phyloP scores from a whole-genome alignment of 2,797 vertebrate species.

The Enteromius unitaeniatus region DNA sequence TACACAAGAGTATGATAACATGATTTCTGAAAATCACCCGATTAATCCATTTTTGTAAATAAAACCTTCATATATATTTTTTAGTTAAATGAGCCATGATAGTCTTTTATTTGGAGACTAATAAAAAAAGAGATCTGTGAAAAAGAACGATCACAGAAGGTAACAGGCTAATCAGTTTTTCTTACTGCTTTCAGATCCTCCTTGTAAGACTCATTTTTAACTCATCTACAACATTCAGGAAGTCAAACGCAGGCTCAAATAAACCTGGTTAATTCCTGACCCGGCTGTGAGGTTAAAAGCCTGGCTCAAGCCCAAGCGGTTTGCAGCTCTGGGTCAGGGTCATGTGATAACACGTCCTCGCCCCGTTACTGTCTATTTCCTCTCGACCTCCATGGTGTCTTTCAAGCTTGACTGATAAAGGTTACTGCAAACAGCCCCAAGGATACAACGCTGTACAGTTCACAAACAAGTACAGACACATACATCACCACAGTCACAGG shows the following conservation, averaged over 20 bases:
- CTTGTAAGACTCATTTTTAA: neutral
- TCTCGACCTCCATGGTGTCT: slow-evolving; percentile 14
- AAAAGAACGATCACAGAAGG: neutral
- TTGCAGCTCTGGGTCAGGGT: neutral
- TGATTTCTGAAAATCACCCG: too few species aligned
- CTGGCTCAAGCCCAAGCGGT: neutral
- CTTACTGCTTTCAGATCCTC: neutral
- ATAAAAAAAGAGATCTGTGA: neutral
- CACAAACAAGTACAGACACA: slow-evolving; percentile 5
- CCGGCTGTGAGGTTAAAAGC: neutral
- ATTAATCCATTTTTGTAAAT: too few species aligned
- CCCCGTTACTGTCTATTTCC: neutral
- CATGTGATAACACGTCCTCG: neutral
- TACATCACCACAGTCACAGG: neutral
- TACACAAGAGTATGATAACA: too few species aligned
- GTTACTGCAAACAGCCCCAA: neutral
- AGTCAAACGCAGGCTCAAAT: neutral
- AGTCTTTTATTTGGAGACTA: neutral
- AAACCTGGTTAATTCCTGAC: slow-evolving; percentile 13
- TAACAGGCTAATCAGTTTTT: too few species aligned
- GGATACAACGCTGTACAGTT: neutral
- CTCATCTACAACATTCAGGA: neutral
- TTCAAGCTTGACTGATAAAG: slow-evolving; percentile 28
- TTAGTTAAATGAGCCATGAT: neutral
- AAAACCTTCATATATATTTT: too few species aligned